A percentile compares a stretch with the other conserved stretches of the same genome.
These are phyloP conservation scores for Mythimna loreyi DNA, from an alignment of 2,888 invertebrate species.

Conservation along the genomic window DNA sequence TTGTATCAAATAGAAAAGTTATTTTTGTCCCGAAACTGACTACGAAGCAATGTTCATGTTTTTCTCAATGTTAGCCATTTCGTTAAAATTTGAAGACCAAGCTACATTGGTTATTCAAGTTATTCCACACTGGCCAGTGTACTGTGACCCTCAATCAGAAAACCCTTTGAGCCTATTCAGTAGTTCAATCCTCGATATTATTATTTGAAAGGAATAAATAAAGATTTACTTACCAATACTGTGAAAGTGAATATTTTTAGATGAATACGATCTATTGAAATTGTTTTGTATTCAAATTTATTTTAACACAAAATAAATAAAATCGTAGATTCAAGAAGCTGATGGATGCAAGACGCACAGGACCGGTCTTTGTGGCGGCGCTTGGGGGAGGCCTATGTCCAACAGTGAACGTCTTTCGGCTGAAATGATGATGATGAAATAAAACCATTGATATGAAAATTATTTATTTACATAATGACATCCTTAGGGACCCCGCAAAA, in stretches of 20 bases:
- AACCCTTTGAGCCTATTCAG: constrained; percentile 43
- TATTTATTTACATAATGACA: too few species aligned
- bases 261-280: constrained; percentile 20
- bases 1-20: constrained; percentile 16
- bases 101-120: background rate
- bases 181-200: constrained; percentile 33
- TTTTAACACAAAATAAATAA: background rate
- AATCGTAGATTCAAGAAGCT: background rate
- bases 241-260: constrained; percentile 21
- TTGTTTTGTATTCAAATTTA: constrained; percentile 3
- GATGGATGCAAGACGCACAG: too few species aligned
- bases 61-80: constrained; percentile 37
- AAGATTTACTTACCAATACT: constrained; percentile 27
- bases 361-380: too few species aligned
- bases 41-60: constrained; percentile 16
- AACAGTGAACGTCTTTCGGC: too few species aligned
- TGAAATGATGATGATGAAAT: too few species aligned
- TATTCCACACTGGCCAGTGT: background rate
- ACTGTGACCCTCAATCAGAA: constrained; percentile 14
- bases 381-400: too few species aligned
- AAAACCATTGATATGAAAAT: too few species aligned
- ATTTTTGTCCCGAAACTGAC: constrained; percentile 27
- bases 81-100: constrained; percentile 26
- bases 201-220: constrained; percentile 48
- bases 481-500: too few species aligned